A percentile compares a stretch with the other conserved stretches of the same genome.
phyloP scores from a whole-genome alignment of 2,888 invertebrate species.

The Drosophila longiperda region DNA sequence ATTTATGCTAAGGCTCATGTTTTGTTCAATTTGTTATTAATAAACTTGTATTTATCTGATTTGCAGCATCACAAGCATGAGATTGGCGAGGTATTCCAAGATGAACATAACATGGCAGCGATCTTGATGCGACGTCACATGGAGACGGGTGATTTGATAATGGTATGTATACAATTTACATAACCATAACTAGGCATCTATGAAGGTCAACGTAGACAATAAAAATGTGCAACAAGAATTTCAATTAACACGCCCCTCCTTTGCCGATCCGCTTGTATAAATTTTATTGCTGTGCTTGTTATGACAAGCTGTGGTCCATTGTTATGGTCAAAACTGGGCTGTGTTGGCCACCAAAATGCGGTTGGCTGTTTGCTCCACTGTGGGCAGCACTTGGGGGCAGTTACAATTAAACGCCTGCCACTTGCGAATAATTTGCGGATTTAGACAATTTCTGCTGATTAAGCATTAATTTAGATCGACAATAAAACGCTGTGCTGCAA shows the following conservation, averaged over 20 bases:
- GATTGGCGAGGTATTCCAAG: constrained; percentile 95
- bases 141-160: constrained; percentile 91
- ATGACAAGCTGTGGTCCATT: constrained; percentile 42
- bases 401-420: constrained; percentile 79
- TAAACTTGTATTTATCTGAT: neutral
- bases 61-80: constrained; percentile 85
- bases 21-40: constrained; percentile 1
- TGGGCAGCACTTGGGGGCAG: constrained; percentile 62
- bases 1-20: neutral
- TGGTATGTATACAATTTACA: constrained; percentile 88
- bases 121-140: constrained; percentile 93
- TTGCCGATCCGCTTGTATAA: neutral
- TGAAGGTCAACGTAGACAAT: constrained; percentile 61
- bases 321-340: constrained; percentile 24
- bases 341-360: constrained; percentile 31
- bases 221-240: constrained; percentile 65
- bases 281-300: constrained; percentile 42
- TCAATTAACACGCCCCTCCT: constrained; percentile 57
- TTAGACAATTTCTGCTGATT: constrained; percentile 77
- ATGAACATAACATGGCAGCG: constrained; percentile 94
- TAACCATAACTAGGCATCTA: neutral
- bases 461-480: constrained; percentile 74
- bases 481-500: constrained; percentile 19
- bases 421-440: constrained; percentile 73
- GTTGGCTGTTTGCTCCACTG: constrained; percentile 32